phyloP scores from a whole-genome alignment of 2,888 invertebrate species.

The Lasioglossum marginatum region DNA sequence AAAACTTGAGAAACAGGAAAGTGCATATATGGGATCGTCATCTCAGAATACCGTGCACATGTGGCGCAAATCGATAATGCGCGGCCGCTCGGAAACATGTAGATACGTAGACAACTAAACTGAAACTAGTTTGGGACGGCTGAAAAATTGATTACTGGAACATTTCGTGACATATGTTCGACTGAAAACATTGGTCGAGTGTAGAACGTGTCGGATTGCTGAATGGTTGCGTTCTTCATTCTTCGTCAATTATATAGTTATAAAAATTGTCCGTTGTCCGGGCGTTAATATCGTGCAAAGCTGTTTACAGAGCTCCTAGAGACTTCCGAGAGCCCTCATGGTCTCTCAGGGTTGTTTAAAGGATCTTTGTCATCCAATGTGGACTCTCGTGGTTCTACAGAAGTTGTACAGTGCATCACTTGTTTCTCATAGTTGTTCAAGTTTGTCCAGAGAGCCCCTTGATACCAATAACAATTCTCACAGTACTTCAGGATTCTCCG shows the following conservation, averaged over 20 bases:
- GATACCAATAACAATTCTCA: not conserved
- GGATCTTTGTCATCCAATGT: not conserved
- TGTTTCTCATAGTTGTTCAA: not conserved
- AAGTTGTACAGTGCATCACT: not conserved
- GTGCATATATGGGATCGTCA: conserved; percentile 5
- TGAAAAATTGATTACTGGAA: conserved; percentile 37
- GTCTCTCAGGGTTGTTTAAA: not conserved
- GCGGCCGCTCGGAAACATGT: conserved; percentile 20
- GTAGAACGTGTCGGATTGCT: not conserved
- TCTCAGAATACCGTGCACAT: conserved; percentile 14
- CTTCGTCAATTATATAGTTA: too few species aligned
- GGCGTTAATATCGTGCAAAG: not conserved
- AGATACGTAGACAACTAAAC: conserved; percentile 42
- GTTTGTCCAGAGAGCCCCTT: not conserved
- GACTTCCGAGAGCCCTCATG: not conserved
- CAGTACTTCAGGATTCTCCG: not conserved
- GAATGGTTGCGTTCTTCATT: conserved; percentile 13
- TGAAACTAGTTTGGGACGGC: conserved; percentile 30
- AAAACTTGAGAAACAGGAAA: conserved; percentile 14
- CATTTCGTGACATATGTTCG: conserved; percentile 35
- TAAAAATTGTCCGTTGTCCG: too few species aligned
- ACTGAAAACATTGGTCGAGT: conserved; percentile 18
- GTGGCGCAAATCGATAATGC: conserved; percentile 33
- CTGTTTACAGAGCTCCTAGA: not conserved
- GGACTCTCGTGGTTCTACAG: not conserved